phyloP scores from a whole-genome alignment of 2,888 invertebrate species.

The Dasypolia templi region DNA sequence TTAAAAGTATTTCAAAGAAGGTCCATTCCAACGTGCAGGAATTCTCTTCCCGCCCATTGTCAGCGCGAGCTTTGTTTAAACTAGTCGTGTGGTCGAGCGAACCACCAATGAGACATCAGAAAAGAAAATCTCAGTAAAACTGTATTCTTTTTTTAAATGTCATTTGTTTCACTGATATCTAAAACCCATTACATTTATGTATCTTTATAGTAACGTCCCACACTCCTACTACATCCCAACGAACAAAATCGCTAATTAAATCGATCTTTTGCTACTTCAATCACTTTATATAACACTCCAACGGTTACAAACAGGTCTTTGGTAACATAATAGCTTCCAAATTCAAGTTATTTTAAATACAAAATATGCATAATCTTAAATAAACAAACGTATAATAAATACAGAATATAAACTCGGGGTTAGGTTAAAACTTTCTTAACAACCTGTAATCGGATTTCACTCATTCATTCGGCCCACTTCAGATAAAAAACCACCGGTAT shows the following conservation, averaged over 20 bases:
- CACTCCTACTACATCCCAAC: not conserved
- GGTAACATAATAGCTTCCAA: slow-evolving; percentile 25
- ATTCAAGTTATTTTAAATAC: slow-evolving; percentile 53
- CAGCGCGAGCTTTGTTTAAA: slow-evolving; percentile 23
- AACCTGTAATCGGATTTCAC: slow-evolving; percentile 75
- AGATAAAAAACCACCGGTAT: slow-evolving; percentile 58
- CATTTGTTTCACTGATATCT: slow-evolving; percentile 4
- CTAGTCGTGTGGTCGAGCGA: not conserved
- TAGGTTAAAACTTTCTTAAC: slow-evolving; percentile 67
- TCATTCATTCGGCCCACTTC: slow-evolving; percentile 66
- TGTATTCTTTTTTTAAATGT: too few species aligned
- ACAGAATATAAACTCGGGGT: slow-evolving; percentile 8
- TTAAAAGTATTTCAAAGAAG: slow-evolving; percentile 44
- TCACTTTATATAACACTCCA: slow-evolving; percentile 19
- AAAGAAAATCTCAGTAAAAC: not conserved
- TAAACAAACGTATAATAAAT: slow-evolving; percentile 25
- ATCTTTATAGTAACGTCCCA: slow-evolving; percentile 9
- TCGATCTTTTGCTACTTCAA: slow-evolving; percentile 25
- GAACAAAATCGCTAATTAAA: slow-evolving; percentile 25
- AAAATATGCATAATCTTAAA: slow-evolving; percentile 44
- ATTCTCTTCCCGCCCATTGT: slow-evolving; percentile 32
- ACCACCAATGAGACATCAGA: not conserved
- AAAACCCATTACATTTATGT: slow-evolving; percentile 16
- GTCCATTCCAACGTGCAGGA: slow-evolving; percentile 10
- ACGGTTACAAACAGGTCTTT: slow-evolving; percentile 43